Base-by-base conservation (phyloP, 2,888 invertebrate species). In the Scaptomyza flava region DNA sequence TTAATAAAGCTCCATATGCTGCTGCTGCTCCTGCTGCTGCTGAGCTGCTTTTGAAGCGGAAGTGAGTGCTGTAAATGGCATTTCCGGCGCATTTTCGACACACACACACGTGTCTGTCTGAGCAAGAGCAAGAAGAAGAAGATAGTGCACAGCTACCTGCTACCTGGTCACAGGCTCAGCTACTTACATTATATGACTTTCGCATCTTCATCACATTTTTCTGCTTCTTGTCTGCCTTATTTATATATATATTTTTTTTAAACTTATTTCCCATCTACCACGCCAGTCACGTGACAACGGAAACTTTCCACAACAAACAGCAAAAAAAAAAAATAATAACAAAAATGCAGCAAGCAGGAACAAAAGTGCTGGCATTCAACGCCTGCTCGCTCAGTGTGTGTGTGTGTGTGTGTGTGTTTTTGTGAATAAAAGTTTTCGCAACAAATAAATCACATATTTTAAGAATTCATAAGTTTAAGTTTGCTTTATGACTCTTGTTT, bases 391-490 rank as follows among this genome's bases (percentile, higher is more conserved):
- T 63, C 31, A 50, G 67, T 14, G 38, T 47, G 31, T 17, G 58
- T 23, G 59, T 46, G 34, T 47, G 59, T 52, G 41, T 30, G 46
- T 36, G 11, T 48, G 33, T 27, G 27, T 27, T 23, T 43, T 51
- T 54, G 31, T 56, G 59, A 11, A 34, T 46, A 57, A 58, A 66
- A 75, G 54, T 77, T 78, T 41, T 66, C 50, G 60, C 75, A 68
- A 59, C 72, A 85, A 76, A 89, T 89, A 84, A 84, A 89, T 89
- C 85, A 89, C 75, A 66, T 72, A 81, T 89, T 83, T 85, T 71
- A 87, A 72, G 81, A 87, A 85, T 85, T 84, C 81, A 89, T 87
- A 88, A 87, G 79, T 77, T 85, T 68, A 81, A 85, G 85, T 84
- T 87, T 77, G 85, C 81, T 76, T 74, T 75, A 77, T 76, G 84